Conservation (phyloP, 2,797 vertebrate genomes). For the Tenualosa thibaudeaui region DNA sequence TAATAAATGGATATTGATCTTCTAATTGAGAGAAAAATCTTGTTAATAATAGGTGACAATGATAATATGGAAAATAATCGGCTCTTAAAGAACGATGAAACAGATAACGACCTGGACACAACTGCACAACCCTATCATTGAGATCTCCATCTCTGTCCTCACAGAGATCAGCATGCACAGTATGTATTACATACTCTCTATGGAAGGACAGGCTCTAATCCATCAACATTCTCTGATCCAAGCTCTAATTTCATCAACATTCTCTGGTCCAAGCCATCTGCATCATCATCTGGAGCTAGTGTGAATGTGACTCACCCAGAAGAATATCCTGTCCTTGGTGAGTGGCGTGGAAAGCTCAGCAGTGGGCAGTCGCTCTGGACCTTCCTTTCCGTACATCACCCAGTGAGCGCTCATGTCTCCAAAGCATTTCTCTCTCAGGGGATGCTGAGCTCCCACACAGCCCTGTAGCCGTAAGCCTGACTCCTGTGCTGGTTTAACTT, state of each 20-base stretch:
- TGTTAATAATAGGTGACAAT: no score
- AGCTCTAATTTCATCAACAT: background rate
- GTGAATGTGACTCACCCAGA: background rate
- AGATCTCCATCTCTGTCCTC: background rate
- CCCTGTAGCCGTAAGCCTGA: background rate
- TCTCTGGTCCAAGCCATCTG: background rate
- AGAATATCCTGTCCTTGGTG: background rate
- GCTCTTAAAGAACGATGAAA: no score
- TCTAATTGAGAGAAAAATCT: no score
- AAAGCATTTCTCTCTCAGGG: background rate
- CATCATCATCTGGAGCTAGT: background rate
- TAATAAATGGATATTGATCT: no score
- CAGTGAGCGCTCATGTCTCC: background rate
- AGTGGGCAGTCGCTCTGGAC: background rate
- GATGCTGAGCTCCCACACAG: background rate
- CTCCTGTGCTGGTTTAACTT: background rate
- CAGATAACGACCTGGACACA: no score
- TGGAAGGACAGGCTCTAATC: background rate
- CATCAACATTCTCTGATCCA: background rate
- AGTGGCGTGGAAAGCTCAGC: background rate
- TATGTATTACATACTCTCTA: no score
- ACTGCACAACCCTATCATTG: no score
- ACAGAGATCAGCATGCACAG: background rate
- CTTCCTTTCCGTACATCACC: background rate
- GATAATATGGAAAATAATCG: no score